These are phyloP conservation scores for Leptinotarsa haldemani DNA, from an alignment of 2,888 invertebrate species.

Conservation along the genomic window DNA sequence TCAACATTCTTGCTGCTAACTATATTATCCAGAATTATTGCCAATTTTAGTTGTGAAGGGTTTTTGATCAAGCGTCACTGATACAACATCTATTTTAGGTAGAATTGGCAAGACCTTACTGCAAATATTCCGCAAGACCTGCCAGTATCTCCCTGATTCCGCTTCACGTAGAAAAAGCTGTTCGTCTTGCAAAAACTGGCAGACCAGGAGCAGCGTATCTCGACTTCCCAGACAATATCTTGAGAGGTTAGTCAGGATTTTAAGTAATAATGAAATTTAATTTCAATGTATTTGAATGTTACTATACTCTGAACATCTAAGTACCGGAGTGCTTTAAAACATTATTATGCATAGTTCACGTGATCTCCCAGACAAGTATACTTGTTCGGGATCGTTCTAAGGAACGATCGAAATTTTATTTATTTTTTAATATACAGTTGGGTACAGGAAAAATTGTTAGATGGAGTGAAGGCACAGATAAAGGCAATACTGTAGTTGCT, in stretches of 20 bases:
- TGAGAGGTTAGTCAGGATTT: slow-evolving; percentile 62
- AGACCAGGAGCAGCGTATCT: slow-evolving; percentile 91
- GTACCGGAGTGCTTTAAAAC: no score
- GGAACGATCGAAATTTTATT: no score
- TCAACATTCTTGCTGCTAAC: no score
- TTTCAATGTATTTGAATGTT: neutral
- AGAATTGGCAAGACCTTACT: slow-evolving; percentile 87
- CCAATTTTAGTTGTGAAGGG: neutral
- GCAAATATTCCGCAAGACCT: slow-evolving; percentile 92
- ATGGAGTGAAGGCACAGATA: no score
- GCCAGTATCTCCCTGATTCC: slow-evolving; percentile 86
- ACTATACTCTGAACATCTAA: no score
- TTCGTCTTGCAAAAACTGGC: slow-evolving; percentile 84
- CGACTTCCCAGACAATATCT: slow-evolving; percentile 90
- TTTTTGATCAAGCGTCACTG: neutral
- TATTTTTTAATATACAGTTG: no score
- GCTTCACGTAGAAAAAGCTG: slow-evolving; percentile 91
- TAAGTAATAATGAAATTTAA: neutral
- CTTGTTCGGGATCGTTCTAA: no score
- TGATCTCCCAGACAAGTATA: no score
- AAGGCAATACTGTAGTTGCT: no score
- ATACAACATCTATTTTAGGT: slow-evolving; percentile 65
- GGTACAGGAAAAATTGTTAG: no score
- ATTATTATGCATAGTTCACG: no score
- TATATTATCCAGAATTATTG: no score